Evolutionary conservation across 2,888 invertebrate genomes (phyloP), one percentile per base, ranked within the genome.

Genomic region (Slavum lentiscoides): DNA sequence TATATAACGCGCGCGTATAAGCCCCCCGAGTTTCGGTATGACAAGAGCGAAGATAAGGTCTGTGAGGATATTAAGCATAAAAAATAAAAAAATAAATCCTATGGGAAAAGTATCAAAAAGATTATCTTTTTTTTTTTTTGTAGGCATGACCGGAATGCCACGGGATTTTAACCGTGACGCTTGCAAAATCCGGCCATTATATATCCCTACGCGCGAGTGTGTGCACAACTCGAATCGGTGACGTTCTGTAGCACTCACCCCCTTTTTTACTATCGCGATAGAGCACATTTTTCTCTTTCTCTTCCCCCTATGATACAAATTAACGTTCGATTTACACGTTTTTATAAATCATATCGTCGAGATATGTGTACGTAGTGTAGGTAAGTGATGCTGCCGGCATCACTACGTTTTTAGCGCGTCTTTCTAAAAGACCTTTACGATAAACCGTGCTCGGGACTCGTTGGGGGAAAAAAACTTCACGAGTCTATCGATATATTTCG

Each of bases 121-220:
- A 37, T 43, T 23, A 49, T 74, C 30, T 64, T 11, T 53, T 49
- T 64, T 53, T 30, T 30, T 30, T 49, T 64, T 53, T 7, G 53
- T 49, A 64, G 15, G 30, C 74, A 64, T 37, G 74, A 74, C 53
- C 62, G 13, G 74, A 74, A 64, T 74, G 53, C n/a, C 53, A n/a
- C 15, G 19, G 9, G 62, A 62, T 64, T 74, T 53, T 30, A 62
- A 19, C 43, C 11, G 21, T 15, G 23, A 55, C 21, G 53, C 53
- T n/a, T n/a, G 70, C n/a, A 13, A 70, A 70, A 58, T n/a, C 58
- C n/a, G 11, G 43, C 6, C 37, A 1, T 55, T 39, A 55, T 55
- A 69, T 19, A 69, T 17, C 69, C 43, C 43, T 9, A 9, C 43
- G 43, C 30, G 30, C 30, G 30, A 30, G 30, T 30, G 30, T 30